Conservation (phyloP, 2,797 vertebrate species). For the Coranthus polyacanthus region DNA sequence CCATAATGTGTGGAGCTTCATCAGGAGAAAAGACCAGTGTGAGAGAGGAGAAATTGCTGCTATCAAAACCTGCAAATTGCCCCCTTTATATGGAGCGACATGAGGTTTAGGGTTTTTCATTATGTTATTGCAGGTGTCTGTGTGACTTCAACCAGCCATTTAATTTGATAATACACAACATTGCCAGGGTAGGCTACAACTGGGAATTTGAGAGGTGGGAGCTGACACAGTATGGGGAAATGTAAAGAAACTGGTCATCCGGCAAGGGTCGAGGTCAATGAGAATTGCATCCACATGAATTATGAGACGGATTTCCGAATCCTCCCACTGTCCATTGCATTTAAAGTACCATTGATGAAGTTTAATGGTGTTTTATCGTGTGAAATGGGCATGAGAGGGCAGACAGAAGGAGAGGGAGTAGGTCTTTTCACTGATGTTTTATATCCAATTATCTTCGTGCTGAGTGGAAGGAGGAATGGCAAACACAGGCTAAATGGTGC, state of each 20-base stretch:
- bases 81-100: constrained; percentile 39
- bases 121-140: constrained; percentile 46
- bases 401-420: constrained; percentile 20
- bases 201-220: background rate
- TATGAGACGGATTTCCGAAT: constrained; percentile 25
- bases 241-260: constrained; percentile 40
- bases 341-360: constrained; percentile 56
- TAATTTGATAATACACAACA: constrained; percentile 38
- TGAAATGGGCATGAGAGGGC: constrained; percentile 49
- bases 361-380: constrained; percentile 71
- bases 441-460: constrained; percentile 76
- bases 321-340: constrained; percentile 40
- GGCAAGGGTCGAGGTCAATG: constrained; percentile 41
- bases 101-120: constrained; percentile 40
- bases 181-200: background rate
- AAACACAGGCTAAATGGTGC: constrained; percentile 65
- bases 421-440: constrained; percentile 71
- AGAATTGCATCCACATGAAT: constrained; percentile 42
- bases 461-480: constrained; percentile 61
- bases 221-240: constrained; percentile 16
- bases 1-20: constrained; percentile 5
- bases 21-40: background rate
- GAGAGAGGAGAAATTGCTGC: constrained; percentile 9
- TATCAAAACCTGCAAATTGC: constrained; percentile 46
- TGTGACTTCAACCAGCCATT: constrained; percentile 39